Evolutionary conservation across 2,113 vertebrate genomes (phyloP).

Genomic region (Myodes glareolus): DNA sequence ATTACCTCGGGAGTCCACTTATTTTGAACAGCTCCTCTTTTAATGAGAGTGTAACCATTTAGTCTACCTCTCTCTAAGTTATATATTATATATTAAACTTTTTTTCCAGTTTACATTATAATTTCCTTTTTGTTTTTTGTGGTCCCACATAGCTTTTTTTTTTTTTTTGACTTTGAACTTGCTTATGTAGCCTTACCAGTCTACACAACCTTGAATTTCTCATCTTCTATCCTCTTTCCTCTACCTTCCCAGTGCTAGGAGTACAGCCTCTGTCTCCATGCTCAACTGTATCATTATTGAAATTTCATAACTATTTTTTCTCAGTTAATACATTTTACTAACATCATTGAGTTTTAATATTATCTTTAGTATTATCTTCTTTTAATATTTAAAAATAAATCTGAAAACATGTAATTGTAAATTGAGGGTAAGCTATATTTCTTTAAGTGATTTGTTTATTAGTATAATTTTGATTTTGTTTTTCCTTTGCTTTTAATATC

Average conservation of each 20-base stretch:
- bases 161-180: not conserved
- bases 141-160: not conserved
- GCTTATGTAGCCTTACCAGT: not conserved
- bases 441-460: constrained; percentile 19
- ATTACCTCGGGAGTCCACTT: not conserved
- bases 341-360: not conserved
- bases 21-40: not conserved
- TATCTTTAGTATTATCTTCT: not conserved
- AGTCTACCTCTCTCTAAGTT: not conserved
- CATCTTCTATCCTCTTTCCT: not conserved
- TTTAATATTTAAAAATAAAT: constrained; percentile 14
- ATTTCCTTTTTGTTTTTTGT: not conserved
- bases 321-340: not conserved
- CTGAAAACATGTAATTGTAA: not conserved
- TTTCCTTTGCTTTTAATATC: not conserved
- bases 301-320: not conserved
- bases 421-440: not conserved
- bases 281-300: not conserved
- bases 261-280: not conserved
- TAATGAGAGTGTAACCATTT: not conserved
- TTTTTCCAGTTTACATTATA: not conserved
- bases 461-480: constrained; percentile 1
- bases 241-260: not conserved
- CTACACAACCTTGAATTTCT: not conserved
- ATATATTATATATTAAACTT: not conserved